Evolutionary conservation across 2,113 vertebrate species (phyloP).

Genomic region (Monarcha castaneiventris): DNA sequence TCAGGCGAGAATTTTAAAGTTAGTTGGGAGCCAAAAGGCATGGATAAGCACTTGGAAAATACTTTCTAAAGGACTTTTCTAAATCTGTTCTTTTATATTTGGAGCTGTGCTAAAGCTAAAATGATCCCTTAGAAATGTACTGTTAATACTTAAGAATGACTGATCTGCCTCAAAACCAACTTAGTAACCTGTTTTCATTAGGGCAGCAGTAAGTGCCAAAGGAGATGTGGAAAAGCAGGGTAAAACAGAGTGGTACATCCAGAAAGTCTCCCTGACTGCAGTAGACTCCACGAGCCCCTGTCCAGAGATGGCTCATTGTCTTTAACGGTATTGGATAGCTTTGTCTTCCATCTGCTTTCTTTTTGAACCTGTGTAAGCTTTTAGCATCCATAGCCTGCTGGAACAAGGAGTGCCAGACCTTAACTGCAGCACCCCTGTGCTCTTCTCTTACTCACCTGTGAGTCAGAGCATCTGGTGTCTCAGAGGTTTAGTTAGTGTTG

Average conservation of each 20-base stretch:
- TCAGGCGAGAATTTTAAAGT: neutral
- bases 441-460: neutral
- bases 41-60: neutral
- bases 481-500: neutral
- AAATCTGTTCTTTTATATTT: neutral
- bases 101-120: neutral
- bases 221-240: neutral
- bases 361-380: neutral
- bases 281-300: neutral
- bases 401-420: neutral
- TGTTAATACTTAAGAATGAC: neutral
- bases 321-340: neutral
- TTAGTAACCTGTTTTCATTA: neutral
- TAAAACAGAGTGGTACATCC: accelerated
- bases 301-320: neutral
- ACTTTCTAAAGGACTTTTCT: neutral
- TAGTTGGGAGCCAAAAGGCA: neutral
- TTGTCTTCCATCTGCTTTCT: neutral
- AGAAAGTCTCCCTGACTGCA: neutral
- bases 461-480: neutral
- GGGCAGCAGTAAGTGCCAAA: neutral
- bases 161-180: neutral
- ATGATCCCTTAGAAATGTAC: neutral
- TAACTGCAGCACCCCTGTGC: neutral
- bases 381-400: neutral